These are phyloP conservation scores for Romanogobio albipinnatus DNA, from an alignment of 2,113 vertebrate species.

Conservation along the genomic window DNA sequence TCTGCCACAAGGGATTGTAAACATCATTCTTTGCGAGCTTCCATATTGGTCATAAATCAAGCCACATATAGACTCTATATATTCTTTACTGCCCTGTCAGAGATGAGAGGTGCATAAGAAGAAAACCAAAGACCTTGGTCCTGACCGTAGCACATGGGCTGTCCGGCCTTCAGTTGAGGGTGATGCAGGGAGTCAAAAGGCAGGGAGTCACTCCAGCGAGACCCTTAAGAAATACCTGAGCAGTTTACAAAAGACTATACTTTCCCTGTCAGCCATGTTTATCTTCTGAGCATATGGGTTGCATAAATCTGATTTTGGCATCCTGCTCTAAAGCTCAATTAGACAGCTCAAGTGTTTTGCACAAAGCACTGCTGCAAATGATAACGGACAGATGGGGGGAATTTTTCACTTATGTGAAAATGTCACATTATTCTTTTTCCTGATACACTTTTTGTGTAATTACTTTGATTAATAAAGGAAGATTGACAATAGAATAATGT, in stretches of 20 bases:
- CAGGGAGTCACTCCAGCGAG: conserved; percentile 20
- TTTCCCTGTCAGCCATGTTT: conserved; percentile 64
- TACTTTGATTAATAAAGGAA: conserved; percentile 71
- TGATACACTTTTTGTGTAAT: conserved; percentile 66
- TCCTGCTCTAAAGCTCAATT: conserved; percentile 71
- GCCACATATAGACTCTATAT: conserved; percentile 46
- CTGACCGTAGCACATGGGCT: conserved; percentile 50
- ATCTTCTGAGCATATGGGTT: conserved; percentile 72
- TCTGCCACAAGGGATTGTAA: background rate
- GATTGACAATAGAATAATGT: conserved; percentile 53
- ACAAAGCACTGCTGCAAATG: conserved; percentile 66
- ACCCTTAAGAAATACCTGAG: conserved; percentile 66
- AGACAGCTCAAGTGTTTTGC: conserved; percentile 68
- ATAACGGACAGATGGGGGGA: conserved; percentile 68
- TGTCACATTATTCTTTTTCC: conserved; percentile 62
- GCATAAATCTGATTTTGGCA: conserved; percentile 66
- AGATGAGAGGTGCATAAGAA: conserved; percentile 49
- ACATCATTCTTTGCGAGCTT: conserved; percentile 49
- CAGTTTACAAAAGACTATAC: conserved; percentile 66
- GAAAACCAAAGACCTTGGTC: background rate
- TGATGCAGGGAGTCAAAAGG: conserved; percentile 49
- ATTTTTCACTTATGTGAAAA: conserved; percentile 70
- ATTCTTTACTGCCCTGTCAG: conserved; percentile 63
- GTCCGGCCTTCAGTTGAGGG: conserved; percentile 35
- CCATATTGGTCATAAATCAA: conserved; percentile 60